Percentiles rank a stretch among this genome's conserved stretches.
Evolutionary conservation across 2,797 vertebrate species (phyloP).

Genomic region (Varecia variegata): DNA sequence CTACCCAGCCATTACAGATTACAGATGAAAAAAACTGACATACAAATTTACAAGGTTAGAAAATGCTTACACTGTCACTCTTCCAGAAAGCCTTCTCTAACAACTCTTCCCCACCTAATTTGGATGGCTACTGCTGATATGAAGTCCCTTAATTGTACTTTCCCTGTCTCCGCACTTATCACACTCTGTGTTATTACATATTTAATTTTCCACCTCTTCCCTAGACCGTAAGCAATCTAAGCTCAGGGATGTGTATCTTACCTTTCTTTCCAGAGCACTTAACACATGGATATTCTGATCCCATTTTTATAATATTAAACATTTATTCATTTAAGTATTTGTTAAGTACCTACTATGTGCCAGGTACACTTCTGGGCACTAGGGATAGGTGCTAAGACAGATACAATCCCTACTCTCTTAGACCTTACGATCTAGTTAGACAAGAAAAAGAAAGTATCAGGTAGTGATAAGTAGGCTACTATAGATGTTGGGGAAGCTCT

Average conservation of each 20-base stretch:
- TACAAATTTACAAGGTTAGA: conserved; percentile 22
- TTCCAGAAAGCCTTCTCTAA: conserved; percentile 11
- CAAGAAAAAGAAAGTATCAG: conserved; percentile 26
- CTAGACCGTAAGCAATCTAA: background rate
- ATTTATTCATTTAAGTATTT: background rate
- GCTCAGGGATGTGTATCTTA: background rate
- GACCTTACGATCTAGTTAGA: background rate
- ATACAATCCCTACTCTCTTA: background rate
- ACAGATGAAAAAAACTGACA: conserved; percentile 8
- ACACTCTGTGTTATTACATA: background rate
- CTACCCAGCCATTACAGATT: background rate
- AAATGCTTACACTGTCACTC: background rate
- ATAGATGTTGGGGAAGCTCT: background rate
- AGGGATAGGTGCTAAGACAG: background rate
- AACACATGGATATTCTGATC: background rate
- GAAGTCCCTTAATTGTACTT: background rate
- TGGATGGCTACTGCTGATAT: background rate
- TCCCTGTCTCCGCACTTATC: background rate
- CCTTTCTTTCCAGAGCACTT: conserved; percentile 40
- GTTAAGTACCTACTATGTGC: background rate
- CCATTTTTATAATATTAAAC: conserved; percentile 27
- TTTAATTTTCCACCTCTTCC: background rate
- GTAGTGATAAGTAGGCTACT: background rate
- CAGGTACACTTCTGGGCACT: background rate
- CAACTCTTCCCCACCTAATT: background rate